Conservation (phyloP, 2,888 invertebrate species). For the Rambutsinella grinnellia region DNA sequence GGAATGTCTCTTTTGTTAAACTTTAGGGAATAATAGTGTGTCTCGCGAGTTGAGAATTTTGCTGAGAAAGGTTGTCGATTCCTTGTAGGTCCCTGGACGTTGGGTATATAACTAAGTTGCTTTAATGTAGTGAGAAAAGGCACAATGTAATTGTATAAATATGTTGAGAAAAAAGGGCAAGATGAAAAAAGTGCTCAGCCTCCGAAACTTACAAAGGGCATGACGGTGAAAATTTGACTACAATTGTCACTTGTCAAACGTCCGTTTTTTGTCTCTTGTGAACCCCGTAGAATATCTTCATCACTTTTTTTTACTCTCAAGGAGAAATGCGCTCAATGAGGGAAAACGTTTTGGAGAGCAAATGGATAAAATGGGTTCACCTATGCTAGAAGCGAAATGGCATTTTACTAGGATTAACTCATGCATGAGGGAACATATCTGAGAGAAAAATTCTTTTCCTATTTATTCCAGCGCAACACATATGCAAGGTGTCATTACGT, state of each 20-base stretch:
- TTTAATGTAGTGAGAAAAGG: too few relatives aligned
- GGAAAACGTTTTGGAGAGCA: conserved; percentile 9
- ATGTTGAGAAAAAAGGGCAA: conserved; percentile 26
- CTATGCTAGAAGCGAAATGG: conserved; percentile 1
- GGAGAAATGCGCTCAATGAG: conserved; percentile 1
- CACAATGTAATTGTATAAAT: too few relatives aligned
- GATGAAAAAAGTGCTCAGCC: conserved; percentile 45
- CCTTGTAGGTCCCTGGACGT: too few relatives aligned
- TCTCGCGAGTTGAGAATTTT: too few relatives aligned
- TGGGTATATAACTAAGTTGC: too few relatives aligned
- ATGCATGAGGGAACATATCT: conserved; percentile 18
- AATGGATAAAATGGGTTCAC: conserved; percentile 30
- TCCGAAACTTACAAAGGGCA: conserved; percentile 49
- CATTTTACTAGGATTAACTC: conserved; percentile 23
- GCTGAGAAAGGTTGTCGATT: too few relatives aligned
- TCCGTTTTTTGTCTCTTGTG: conserved; percentile 31
- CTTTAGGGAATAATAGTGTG: too few relatives aligned
- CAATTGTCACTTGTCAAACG: conserved; percentile 59
- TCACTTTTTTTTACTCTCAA: neutral
- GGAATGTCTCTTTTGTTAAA: too few relatives aligned
- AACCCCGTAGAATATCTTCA: conserved; percentile 1
- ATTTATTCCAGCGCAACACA: too few relatives aligned
- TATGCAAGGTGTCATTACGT: too few relatives aligned
- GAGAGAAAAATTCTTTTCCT: conserved; percentile 9
- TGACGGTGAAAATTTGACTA: conserved; percentile 64